Evolutionary conservation across 2,113 vertebrate genomes (phyloP).

Genomic region (Salvelinus fontinalis): DNA sequence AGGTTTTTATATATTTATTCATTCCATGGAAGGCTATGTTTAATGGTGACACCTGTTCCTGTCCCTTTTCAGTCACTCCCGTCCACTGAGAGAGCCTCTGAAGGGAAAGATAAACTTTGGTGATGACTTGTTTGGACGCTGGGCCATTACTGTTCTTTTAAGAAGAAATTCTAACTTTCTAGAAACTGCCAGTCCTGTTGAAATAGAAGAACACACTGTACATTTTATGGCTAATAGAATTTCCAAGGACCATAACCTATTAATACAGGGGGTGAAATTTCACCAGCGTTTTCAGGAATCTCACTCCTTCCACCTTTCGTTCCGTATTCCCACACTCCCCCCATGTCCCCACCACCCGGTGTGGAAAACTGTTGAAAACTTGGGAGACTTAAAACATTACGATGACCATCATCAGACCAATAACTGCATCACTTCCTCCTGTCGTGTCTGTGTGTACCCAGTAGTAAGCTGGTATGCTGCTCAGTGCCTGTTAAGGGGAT

Average conservation of each 20-base stretch:
- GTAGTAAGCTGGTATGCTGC: conserved; percentile 31
- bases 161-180: conserved; percentile 60
- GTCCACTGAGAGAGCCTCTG: conserved; percentile 35
- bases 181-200: conserved; percentile 61
- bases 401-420: neutral
- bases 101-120: conserved; percentile 54
- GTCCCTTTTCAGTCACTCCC: conserved; percentile 54
- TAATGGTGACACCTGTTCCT: conserved; percentile 72
- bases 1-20: conserved; percentile 76
- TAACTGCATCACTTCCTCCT: neutral
- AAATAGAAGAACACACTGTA: conserved; percentile 78
- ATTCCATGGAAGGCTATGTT: conserved; percentile 66
- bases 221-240: conserved; percentile 95
- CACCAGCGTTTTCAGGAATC: conserved; percentile 77
- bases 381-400: neutral
- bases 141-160: conserved; percentile 62
- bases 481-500: conserved; percentile 39
- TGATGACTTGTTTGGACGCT: conserved; percentile 60
- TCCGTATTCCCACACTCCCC: conserved; percentile 75
- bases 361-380: too few relatives aligned
- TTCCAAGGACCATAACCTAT: conserved; percentile 89
- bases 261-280: conserved; percentile 82
- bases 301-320: conserved; percentile 72
- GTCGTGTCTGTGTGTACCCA: conserved; percentile 1
- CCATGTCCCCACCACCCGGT: conserved; percentile 36